These are phyloP conservation scores for Phalera bucephala DNA, from an alignment of 2,888 invertebrate genomes.

Conservation along the genomic window DNA sequence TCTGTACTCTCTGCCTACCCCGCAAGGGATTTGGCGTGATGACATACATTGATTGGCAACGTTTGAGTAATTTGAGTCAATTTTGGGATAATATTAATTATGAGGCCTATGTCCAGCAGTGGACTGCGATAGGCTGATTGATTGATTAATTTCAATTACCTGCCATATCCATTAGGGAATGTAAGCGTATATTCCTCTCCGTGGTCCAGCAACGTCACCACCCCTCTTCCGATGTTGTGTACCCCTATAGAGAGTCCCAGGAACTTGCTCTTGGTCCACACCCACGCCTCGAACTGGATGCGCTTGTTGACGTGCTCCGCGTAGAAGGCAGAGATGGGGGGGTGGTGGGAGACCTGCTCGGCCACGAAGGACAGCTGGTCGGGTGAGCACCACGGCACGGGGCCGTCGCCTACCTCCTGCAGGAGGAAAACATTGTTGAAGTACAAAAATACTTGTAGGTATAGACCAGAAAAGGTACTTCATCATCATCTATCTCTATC, in stretches of 20 bases:
- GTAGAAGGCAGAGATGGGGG: conserved; percentile 99
- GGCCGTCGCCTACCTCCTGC: conserved; percentile 88
- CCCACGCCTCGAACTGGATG: conserved; percentile 97
- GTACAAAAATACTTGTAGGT: no score
- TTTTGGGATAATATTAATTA: no score
- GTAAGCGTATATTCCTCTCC: conserved; percentile 97
- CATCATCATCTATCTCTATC: no score
- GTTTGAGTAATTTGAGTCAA: no score
- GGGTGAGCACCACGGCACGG: conserved; percentile 94
- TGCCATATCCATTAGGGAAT: conserved; percentile 99
- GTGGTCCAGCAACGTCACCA: conserved; percentile 93
- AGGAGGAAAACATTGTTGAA: no score
- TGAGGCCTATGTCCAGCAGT: no score
- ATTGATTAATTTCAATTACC: conserved; percentile 79
- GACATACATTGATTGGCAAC: no score
- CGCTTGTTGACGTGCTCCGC: conserved; percentile 96
- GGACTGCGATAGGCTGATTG: no score
- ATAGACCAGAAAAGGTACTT: no score
- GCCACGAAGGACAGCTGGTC: conserved; percentile 97
- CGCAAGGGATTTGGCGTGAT: no score
- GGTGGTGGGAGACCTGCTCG: conserved; percentile 99
- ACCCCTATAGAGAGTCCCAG: conserved; percentile 98
- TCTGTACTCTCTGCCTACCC: no score
- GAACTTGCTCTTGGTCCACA: conserved; percentile 99
- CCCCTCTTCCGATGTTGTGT: conserved; percentile 97